Evolutionary conservation across 2,113 vertebrate genomes (phyloP).

Genomic region (Corythornis cristatus): DNA sequence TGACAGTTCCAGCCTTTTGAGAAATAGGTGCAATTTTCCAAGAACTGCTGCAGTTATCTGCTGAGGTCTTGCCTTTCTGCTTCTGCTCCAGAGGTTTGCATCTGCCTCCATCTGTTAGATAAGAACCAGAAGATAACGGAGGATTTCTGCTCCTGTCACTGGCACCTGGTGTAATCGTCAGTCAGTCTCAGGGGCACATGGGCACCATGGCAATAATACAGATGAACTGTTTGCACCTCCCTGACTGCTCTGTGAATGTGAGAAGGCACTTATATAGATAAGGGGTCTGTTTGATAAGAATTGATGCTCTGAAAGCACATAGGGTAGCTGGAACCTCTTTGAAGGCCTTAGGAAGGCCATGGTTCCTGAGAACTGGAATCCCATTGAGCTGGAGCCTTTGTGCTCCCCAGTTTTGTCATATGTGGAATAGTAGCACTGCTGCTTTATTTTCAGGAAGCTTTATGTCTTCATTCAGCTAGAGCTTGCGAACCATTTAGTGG

Average conservation of each 20-base stretch:
- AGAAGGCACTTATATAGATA: neutral
- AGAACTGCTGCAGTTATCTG: neutral
- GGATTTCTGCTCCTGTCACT: neutral
- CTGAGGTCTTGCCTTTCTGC: neutral
- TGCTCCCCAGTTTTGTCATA: neutral
- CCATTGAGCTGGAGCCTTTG: neutral
- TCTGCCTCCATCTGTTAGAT: neutral
- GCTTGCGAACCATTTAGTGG: neutral
- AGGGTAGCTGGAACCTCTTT: neutral
- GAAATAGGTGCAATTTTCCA: neutral
- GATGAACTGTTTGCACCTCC: neutral
- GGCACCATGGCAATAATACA: neutral
- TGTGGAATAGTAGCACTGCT: neutral
- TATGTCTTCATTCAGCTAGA: neutral
- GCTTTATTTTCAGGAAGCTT: neutral
- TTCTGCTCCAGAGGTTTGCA: neutral
- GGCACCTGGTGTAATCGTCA: neutral
- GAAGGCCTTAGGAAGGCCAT: neutral
- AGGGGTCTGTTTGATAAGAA: neutral
- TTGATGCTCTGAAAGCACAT: rapidly evolving
- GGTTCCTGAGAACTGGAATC: neutral
- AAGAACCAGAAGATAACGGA: neutral
- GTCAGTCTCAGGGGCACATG: neutral
- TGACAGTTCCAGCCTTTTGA: neutral
- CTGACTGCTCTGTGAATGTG: neutral